Percentiles rank a stretch among this genome's conserved stretches.
These are phyloP conservation scores for Pinctada fucata DNA, from an alignment of 2,888 invertebrate genomes.

Conservation along the genomic window DNA sequence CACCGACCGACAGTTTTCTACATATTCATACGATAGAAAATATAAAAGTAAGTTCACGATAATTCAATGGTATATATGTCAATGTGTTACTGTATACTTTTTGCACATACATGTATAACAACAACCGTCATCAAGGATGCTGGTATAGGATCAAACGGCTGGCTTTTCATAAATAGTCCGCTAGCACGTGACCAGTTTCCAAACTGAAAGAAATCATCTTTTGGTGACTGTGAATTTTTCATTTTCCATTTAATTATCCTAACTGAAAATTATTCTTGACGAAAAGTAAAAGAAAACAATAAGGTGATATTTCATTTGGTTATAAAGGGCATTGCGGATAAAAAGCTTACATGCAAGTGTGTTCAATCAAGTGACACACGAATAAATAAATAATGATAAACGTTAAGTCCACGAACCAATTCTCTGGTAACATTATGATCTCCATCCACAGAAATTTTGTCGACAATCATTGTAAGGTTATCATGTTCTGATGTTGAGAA, in stretches of 20 bases:
- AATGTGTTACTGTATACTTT: too few relatives aligned
- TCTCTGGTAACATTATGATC: background rate
- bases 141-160: background rate
- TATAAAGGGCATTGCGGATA: too few relatives aligned
- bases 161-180: background rate
- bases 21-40: too few relatives aligned
- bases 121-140: constrained; percentile 12
- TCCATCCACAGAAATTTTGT: background rate
- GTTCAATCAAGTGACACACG: too few relatives aligned
- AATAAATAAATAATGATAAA: too few relatives aligned
- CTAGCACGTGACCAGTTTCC: constrained; percentile 17
- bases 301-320: background rate
- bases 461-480: background rate
- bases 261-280: background rate
- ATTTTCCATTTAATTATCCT: background rate
- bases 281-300: background rate
- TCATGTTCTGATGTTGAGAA: background rate
- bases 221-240: background rate
- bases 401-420: background rate
- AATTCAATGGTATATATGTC: too few relatives aligned
- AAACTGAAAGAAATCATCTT: constrained; percentile 4
- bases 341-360: too few relatives aligned
- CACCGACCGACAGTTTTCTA: too few relatives aligned
- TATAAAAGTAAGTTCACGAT: too few relatives aligned
- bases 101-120: constrained; percentile 9